Percentiles rank a stretch among this genome's conserved stretches.
These are phyloP conservation scores for Coptodon rendalli DNA, from an alignment of 2,113 vertebrate genomes.

Conservation along the genomic window DNA sequence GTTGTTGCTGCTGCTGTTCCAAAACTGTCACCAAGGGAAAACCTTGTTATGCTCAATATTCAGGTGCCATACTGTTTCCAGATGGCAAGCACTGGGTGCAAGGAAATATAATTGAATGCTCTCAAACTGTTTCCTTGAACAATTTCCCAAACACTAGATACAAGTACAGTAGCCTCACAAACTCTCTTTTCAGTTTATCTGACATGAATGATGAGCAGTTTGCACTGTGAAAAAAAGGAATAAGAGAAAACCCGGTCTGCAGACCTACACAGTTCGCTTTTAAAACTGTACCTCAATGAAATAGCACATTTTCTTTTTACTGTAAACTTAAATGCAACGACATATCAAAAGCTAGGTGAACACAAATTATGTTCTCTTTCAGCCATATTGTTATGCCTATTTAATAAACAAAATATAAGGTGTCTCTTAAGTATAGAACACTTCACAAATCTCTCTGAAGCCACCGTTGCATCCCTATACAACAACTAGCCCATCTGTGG, in stretches of 20 bases:
- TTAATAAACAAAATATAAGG: not conserved
- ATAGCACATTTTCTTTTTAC: not conserved
- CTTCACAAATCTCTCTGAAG: not conserved
- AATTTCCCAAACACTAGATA: not conserved
- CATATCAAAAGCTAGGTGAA: not conserved
- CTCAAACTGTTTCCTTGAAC: not conserved
- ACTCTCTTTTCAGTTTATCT: not conserved
- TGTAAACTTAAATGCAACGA: not conserved
- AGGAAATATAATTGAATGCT: not conserved
- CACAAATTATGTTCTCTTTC: not conserved
- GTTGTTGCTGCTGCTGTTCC: not conserved
- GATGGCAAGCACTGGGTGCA: slow-evolving; percentile 2
- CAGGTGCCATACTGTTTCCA: slow-evolving; percentile 12
- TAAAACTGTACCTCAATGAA: not conserved
- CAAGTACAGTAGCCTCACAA: not conserved
- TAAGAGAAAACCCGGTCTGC: not conserved
- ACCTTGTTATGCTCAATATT: slow-evolving; percentile 32
- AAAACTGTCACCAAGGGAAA: not conserved
- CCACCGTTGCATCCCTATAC: not conserved
- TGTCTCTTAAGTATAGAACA: not conserved
- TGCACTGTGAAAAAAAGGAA: not conserved
- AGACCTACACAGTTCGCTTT: not conserved
- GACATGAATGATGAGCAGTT: not conserved
- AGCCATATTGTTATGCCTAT: not conserved
- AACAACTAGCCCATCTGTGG: slow-evolving; percentile 3